These are phyloP conservation scores for Bellardia pandia DNA, from an alignment of 2,888 invertebrate genomes.

Conservation along the genomic window DNA sequence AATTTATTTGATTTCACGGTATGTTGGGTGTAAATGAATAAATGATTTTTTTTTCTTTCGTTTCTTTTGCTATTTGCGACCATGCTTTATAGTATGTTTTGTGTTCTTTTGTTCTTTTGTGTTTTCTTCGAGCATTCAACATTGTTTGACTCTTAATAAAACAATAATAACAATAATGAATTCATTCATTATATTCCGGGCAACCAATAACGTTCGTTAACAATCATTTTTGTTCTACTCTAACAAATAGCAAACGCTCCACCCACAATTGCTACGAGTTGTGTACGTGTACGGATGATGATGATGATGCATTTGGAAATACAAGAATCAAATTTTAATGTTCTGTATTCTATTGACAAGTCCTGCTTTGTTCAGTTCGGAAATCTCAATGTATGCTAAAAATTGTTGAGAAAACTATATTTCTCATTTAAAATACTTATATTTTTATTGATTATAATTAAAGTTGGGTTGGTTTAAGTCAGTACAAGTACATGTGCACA, in stretches of 20 bases:
- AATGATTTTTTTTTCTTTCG: conserved; percentile 30
- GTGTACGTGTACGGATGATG: not conserved
- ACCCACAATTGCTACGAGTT: conserved; percentile 50
- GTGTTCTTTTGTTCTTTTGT: conserved; percentile 11
- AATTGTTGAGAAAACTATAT: not conserved
- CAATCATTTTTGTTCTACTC: conserved; percentile 46
- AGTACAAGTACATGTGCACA: too few relatives aligned
- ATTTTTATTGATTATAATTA: too few relatives aligned
- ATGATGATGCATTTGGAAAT: conserved; percentile 21
- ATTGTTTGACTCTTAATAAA: conserved; percentile 55
- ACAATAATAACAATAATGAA: conserved; percentile 62
- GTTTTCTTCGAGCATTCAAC: conserved; percentile 14
- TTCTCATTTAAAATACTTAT: too few relatives aligned
- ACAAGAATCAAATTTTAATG: conserved; percentile 21
- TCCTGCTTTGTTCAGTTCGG: conserved; percentile 3
- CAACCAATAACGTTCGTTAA: conserved; percentile 63
- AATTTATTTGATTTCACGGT: conserved; percentile 63
- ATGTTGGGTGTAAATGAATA: conserved; percentile 60
- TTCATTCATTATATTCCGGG: conserved; percentile 49
- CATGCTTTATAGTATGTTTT: conserved; percentile 2
- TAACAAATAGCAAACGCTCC: conserved; percentile 56
- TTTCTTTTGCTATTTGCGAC: not conserved
- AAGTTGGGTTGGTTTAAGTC: too few relatives aligned
- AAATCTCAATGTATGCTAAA: not conserved
- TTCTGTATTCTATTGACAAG: conserved; percentile 33